Base-by-base conservation (phyloP, 2,888 invertebrate species). In the Melanophora roralis region DNA sequence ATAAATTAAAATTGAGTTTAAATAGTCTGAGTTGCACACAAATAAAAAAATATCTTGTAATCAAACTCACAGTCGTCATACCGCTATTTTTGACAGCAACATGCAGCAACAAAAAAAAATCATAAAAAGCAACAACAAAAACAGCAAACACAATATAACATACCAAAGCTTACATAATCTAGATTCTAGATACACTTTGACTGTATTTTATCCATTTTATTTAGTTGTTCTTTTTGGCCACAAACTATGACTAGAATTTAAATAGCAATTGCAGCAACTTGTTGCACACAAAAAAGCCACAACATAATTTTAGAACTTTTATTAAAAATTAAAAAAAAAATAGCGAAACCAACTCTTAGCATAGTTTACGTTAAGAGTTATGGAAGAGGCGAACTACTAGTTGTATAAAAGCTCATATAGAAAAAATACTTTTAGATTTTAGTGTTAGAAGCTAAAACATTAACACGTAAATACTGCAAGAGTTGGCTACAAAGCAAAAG, bases 181-280 rank as follows among this genome's bases (percentile, higher is more conserved):
- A 65, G 79, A 79, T 79, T 79, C 79, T 79, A 65, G 79, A 79
- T 79, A 79, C 79, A 79, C 79, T 79, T 79, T 79, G 79, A 79
- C 79, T 79, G 79, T 47, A 60, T 65, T 79, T 71, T 65, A 57
- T 49, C 59, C 21, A 74, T 59, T 65, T 74, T 59, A 67, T 74
- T 74, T 74, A 14, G 2, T 5, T 65, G 23, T 60, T 59, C 19
- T 27, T 53, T 69, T 45, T 64, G 64, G 65, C 65, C 49, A 27
- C 27, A 69, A 68, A 72, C 60, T 78, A 72, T 71, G 79, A 71
- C 64, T 71, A 75, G 71, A 79, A 79, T 79, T 79, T 79, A 47
- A 79, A 71, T 57, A 71, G 69, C 49, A 62, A 27, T 14, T 51
- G 21, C 38, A 72, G 67, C 32, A 62, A 62, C 59, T 72, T 59